A percentile compares a stretch with the other conserved stretches of the same genome.
Conservation (phyloP, 2,888 invertebrate species). For the Campopleginae sp. region DNA sequence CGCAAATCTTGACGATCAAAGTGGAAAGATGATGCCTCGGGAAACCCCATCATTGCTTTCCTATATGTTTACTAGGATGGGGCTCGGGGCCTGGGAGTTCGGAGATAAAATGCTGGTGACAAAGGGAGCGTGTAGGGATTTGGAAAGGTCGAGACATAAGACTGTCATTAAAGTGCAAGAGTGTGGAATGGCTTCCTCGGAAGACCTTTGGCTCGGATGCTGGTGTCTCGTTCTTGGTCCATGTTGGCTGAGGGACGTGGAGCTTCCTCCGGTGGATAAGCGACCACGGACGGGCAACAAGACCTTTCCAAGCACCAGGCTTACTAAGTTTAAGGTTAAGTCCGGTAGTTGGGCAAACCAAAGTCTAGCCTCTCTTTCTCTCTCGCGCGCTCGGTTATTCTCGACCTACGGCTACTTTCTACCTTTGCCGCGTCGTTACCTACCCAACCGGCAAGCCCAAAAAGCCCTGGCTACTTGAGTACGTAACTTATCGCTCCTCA, state of each 20-base stretch:
- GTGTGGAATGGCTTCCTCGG: slow-evolving; percentile 24
- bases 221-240: slow-evolving; percentile 27
- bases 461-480: slow-evolving; percentile 56
- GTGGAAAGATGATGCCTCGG: neutral
- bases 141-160: neutral
- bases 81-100: neutral
- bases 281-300: slow-evolving; percentile 36
- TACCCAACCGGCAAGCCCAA: slow-evolving; percentile 16
- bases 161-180: slow-evolving; percentile 28
- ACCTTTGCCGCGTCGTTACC: slow-evolving; percentile 33
- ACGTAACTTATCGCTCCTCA: slow-evolving; percentile 67
- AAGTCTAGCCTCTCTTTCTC: slow-evolving; percentile 45
- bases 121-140: slow-evolving; percentile 39
- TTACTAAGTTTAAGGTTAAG: slow-evolving; percentile 63
- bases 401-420: slow-evolving; percentile 33
- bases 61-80: slow-evolving; percentile 30
- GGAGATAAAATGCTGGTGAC: slow-evolving; percentile 2
- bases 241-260: slow-evolving; percentile 25
- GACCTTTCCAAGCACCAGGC: slow-evolving; percentile 42
- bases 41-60: neutral
- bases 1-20: neutral
- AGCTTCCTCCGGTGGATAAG: slow-evolving; percentile 40
- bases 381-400: neutral
- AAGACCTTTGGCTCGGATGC: slow-evolving; percentile 11
- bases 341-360: slow-evolving; percentile 67